A percentile compares a stretch with the other conserved stretches of the same genome.
phyloP scores from a whole-genome alignment of 2,113 vertebrate genomes.

The Pseudois nayaur region DNA sequence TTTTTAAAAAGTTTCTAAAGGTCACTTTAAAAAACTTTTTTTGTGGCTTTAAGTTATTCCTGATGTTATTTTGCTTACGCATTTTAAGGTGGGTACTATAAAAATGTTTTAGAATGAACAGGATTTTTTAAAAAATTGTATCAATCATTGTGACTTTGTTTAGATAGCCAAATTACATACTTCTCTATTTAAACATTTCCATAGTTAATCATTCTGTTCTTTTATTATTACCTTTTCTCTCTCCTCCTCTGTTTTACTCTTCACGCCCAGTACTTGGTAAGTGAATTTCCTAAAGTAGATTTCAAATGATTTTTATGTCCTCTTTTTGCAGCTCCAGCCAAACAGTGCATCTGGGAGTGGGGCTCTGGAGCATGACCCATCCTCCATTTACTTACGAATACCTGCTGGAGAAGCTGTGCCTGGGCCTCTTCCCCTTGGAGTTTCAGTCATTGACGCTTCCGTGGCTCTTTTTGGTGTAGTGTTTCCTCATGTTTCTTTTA shows the following conservation, averaged over 20 bases:
- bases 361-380: constrained; percentile 96
- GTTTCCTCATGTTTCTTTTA: constrained; percentile 98
- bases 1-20: neutral
- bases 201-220: neutral
- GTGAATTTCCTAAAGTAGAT: neutral
- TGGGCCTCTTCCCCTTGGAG: constrained; percentile 95
- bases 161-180: neutral
- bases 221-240: neutral
- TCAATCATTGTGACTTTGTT: neutral
- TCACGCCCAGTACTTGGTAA: neutral
- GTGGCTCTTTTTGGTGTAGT: constrained; percentile 98
- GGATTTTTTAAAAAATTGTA: neutral
- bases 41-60: neutral
- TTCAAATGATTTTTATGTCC: neutral
- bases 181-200: neutral
- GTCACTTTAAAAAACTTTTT: neutral
- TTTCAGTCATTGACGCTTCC: constrained; percentile 97
- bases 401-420: constrained; percentile 95
- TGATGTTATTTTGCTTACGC: neutral
- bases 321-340: constrained; percentile 90
- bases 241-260: neutral
- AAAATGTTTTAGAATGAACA: neutral
- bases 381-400: constrained; percentile 96
- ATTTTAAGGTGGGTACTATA: neutral
- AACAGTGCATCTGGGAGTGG: constrained; percentile 98